These are phyloP conservation scores for Volucella zonaria DNA, from an alignment of 2,888 invertebrate genomes.

Conservation along the genomic window DNA sequence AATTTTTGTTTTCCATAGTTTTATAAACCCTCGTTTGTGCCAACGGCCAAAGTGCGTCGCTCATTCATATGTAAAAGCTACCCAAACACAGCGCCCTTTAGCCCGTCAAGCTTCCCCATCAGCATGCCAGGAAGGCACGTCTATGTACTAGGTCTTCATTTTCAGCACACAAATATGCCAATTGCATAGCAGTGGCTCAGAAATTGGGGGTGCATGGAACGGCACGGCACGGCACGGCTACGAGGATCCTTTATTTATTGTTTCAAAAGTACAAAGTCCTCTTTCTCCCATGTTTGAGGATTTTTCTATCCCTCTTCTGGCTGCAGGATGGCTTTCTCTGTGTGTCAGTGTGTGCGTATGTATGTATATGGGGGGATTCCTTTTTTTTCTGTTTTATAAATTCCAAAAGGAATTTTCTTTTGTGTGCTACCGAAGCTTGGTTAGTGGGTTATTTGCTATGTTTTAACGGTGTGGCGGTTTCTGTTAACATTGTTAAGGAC, in stretches of 20 bases:
- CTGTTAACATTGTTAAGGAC: conserved; percentile 73
- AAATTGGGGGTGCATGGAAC: conserved; percentile 28
- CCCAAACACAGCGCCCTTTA: conserved; percentile 38
- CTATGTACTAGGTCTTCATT: not conserved
- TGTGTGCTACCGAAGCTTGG: conserved; percentile 71
- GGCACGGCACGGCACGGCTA: not conserved
- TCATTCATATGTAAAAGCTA: conserved; percentile 37
- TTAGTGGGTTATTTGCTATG: conserved; percentile 73
- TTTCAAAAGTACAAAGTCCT: conserved; percentile 72
- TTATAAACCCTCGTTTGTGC: conserved; percentile 54
- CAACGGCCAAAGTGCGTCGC: conserved; percentile 60
- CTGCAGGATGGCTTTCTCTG: conserved; percentile 45
- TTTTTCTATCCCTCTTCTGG: conserved; percentile 59
- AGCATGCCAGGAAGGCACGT: too few species aligned
- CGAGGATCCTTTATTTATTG: conserved; percentile 66
- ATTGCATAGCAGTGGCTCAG: conserved; percentile 56
- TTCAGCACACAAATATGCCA: conserved; percentile 66
- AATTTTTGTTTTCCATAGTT: conserved; percentile 56
- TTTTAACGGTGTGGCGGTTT: conserved; percentile 73
- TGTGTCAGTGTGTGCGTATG: not conserved
- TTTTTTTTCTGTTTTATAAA: conserved; percentile 38
- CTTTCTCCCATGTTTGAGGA: conserved; percentile 49
- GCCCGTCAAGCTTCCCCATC: conserved; percentile 37
- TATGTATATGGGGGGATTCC: not conserved
- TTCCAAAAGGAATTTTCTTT: conserved; percentile 70